A percentile compares a stretch with the other conserved stretches of the same genome.
phyloP scores from a whole-genome alignment of 2,888 invertebrate genomes.

The Sinhomidia bicolor region DNA sequence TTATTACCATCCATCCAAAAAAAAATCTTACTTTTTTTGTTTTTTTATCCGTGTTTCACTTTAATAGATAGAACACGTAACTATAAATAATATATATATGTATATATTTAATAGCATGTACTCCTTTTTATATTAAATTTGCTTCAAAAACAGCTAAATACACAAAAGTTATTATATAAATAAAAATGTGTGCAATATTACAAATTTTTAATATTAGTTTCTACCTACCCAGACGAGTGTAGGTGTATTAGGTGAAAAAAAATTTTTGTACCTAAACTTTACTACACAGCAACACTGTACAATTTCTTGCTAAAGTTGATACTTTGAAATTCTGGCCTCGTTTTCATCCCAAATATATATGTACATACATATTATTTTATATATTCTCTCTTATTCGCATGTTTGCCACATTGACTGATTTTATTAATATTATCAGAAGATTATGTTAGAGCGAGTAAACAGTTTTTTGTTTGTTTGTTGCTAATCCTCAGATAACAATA shows the following conservation, averaged over 20 bases:
- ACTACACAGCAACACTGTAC: conserved; percentile 10
- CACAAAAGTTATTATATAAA: conserved; percentile 16
- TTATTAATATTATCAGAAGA: conserved; percentile 52
- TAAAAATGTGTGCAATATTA: conserved; percentile 12
- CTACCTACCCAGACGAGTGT: background rate
- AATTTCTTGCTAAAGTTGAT: conserved; percentile 26
- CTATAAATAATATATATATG: background rate
- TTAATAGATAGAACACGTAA: conserved; percentile 2
- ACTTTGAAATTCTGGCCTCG: conserved; percentile 47
- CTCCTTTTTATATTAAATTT: background rate
- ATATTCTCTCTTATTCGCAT: background rate
- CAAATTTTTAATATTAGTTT: background rate
- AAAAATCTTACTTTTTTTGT: conserved; percentile 16
- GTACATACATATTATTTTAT: too few relatives aligned
- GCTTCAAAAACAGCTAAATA: background rate
- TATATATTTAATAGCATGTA: too few relatives aligned
- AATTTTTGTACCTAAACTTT: background rate
- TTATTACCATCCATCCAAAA: conserved; percentile 61
- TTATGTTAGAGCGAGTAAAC: conserved; percentile 46
- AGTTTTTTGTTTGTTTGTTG: conserved; percentile 49
- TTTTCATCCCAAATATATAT: conserved; percentile 36
- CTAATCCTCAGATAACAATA: conserved; percentile 51
- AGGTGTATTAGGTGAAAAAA: background rate
- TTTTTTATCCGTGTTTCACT: conserved; percentile 49
- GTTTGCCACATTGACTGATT: conserved; percentile 22